Evolutionary conservation across 2,888 invertebrate species (phyloP).

Genomic region (Acholoe squamosa): DNA sequence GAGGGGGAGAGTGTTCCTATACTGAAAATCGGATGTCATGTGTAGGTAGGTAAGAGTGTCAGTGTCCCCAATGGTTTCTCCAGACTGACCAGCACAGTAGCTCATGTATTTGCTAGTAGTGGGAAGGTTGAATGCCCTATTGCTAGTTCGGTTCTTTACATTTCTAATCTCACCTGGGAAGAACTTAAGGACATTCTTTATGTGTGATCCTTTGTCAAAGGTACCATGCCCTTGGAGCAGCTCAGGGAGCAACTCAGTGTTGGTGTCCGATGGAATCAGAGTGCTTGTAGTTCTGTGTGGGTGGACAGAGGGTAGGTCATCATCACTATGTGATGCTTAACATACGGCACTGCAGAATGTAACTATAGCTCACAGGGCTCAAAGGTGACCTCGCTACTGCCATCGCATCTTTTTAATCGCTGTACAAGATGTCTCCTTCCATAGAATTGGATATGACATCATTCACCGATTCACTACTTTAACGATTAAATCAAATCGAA

Average conservation of each 20-base stretch:
- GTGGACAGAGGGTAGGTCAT: not conserved
- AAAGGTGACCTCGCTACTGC: no score
- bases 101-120: not conserved
- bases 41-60: no score
- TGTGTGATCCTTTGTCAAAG: slow-evolving; percentile 4
- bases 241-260: not conserved
- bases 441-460: no score
- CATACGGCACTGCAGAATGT: not conserved
- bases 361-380: not conserved
- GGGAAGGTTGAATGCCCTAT: not conserved
- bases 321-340: not conserved
- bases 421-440: no score
- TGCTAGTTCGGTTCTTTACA: not conserved
- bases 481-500: no score
- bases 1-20: not conserved
- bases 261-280: no score
- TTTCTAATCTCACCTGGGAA: not conserved
- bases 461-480: no score
- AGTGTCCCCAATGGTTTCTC: no score
- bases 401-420: not conserved
- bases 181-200: not conserved
- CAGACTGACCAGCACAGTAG: no score
- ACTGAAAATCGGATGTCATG: not conserved
- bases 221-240: not conserved
- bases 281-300: no score